These are phyloP conservation scores for Phyllopteryx taeniolatus DNA, from an alignment of 2,113 vertebrate genomes.

Conservation along the genomic window DNA sequence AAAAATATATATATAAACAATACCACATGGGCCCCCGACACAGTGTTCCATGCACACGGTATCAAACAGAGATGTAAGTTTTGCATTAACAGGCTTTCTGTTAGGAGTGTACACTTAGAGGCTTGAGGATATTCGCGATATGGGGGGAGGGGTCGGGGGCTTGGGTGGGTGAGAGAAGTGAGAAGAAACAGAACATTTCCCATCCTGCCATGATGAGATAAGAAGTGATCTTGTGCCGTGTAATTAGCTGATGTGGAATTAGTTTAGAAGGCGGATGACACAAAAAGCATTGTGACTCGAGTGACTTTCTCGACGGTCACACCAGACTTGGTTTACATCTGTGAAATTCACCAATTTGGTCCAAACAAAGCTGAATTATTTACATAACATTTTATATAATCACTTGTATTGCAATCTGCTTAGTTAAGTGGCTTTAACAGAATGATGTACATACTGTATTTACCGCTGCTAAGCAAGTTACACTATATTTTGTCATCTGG, in stretches of 20 bases:
- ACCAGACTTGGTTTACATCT: not conserved
- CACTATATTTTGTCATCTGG: too few species aligned
- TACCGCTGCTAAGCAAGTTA: too few species aligned
- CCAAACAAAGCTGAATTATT: not conserved
- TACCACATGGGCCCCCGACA: too few species aligned
- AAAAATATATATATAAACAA: too few species aligned
- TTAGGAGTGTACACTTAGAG: not conserved
- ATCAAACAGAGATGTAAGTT: too few species aligned
- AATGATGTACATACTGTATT: too few species aligned
- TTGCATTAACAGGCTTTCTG: not conserved
- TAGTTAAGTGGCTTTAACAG: too few species aligned
- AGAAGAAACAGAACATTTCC: slow-evolving; percentile 8
- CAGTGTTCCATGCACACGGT: too few species aligned
- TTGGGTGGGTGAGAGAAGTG: not conserved
- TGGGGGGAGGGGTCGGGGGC: not conserved
- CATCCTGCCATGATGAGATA: slow-evolving; percentile 36
- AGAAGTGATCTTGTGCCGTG: slow-evolving; percentile 24
- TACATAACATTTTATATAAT: too few species aligned
- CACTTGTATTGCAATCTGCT: too few species aligned
- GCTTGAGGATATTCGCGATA: slow-evolving; percentile 2
- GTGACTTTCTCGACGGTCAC: slow-evolving; percentile 3
- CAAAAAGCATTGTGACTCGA: not conserved
- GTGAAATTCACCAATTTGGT: slow-evolving; percentile 16
- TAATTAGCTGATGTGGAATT: slow-evolving; percentile 52
- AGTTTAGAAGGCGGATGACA: slow-evolving; percentile 23